A percentile compares a stretch with the other conserved stretches of the same genome.
phyloP scores from a whole-genome alignment of 2,113 vertebrate species.

The Athene noctua region DNA sequence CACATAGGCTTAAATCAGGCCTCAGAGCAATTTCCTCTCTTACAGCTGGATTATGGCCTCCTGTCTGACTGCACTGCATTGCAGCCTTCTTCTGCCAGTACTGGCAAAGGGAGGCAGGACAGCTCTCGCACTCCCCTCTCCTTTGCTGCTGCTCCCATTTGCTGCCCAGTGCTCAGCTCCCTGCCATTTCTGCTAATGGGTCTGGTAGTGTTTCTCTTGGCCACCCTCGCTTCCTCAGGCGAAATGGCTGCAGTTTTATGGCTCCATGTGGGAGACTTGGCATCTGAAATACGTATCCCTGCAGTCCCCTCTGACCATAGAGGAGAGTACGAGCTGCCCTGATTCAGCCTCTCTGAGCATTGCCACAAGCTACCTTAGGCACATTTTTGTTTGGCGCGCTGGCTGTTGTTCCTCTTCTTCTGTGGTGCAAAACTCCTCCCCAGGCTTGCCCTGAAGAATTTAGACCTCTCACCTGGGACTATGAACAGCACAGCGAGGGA shows the following conservation, averaged over 20 bases:
- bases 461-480: neutral
- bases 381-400: neutral
- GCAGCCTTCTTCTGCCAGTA: neutral
- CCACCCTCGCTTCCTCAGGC: neutral
- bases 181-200: neutral
- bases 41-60: neutral
- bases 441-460: neutral
- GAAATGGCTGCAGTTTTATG: neutral
- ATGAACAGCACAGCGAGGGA: neutral
- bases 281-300: neutral
- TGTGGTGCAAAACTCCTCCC: neutral
- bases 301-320: rapidly evolving
- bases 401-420: neutral
- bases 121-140: neutral
- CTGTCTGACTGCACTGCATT: neutral
- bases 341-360: neutral
- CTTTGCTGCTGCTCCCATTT: neutral
- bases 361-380: neutral
- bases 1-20: neutral
- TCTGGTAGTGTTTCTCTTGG: neutral
- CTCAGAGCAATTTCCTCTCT: neutral
- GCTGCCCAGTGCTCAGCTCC: neutral
- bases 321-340: rapidly evolving
- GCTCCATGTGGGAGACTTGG: neutral
- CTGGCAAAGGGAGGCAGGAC: neutral